These are phyloP conservation scores for Sciurus carolinensis DNA, from an alignment of 2,797 vertebrate species.

Conservation along the genomic window DNA sequence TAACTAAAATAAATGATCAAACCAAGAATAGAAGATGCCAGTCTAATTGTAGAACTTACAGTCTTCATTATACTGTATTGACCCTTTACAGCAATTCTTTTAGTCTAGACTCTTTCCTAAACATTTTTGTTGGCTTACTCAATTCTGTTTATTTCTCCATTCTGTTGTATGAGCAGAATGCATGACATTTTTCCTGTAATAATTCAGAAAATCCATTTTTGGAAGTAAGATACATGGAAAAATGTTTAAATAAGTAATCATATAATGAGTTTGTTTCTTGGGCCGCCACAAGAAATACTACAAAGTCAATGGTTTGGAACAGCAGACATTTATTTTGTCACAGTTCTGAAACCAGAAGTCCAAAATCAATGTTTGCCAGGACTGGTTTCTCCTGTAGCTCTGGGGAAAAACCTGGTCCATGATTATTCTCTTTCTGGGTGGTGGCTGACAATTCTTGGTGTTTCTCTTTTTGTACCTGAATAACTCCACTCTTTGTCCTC, in stretches of 20 bases:
- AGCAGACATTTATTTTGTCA: background rate
- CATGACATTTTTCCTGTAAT: background rate
- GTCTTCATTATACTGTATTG: background rate
- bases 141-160: background rate
- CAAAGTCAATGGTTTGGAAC: background rate
- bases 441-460: background rate
- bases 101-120: background rate
- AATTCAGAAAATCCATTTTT: background rate
- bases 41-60: background rate
- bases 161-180: background rate
- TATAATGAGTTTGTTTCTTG: background rate
- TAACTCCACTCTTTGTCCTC: background rate
- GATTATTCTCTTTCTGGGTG: too few species aligned
- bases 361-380: background rate
- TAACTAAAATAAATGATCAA: background rate
- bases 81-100: constrained; percentile 8
- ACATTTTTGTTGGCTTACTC: background rate
- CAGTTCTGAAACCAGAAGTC: background rate
- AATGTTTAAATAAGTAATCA: background rate
- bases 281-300: background rate
- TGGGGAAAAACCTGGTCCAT: background rate
- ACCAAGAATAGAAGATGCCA: background rate
- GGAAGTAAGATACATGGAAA: background rate
- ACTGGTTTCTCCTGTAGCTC: background rate
- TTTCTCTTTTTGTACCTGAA: background rate